Conservation (phyloP, 2,888 invertebrate genomes). For the Zaprionus bogoriensis region DNA sequence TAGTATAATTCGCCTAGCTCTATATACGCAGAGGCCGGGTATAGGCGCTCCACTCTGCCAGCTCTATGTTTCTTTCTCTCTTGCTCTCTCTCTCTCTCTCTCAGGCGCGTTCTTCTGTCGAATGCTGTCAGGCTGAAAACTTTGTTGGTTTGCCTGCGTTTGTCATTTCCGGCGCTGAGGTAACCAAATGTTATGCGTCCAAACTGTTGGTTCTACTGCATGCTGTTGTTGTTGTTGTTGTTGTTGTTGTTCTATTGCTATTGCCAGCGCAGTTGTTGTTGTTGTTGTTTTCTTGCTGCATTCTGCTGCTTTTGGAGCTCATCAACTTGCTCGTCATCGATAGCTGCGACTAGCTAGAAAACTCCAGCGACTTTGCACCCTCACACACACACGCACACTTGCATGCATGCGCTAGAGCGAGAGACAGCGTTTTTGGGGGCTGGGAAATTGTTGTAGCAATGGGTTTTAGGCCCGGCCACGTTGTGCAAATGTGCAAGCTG, state of each 20-base stretch:
- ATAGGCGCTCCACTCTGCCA: too few species aligned
- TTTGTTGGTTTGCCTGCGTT: constrained; percentile 45
- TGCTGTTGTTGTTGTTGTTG: constrained; percentile 25
- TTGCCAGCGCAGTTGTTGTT: constrained; percentile 26
- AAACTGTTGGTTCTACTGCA: constrained; percentile 28
- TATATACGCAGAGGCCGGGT: too few species aligned
- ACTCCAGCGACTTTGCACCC: constrained; percentile 60
- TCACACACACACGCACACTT: constrained; percentile 12
- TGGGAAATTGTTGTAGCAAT: constrained; percentile 7
- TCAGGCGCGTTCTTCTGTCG: too few species aligned
- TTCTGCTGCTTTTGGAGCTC: not conserved
- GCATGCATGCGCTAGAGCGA: not conserved
- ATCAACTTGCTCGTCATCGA: constrained; percentile 55
- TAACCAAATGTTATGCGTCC: constrained; percentile 75
- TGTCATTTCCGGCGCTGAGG: constrained; percentile 75
- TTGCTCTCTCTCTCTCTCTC: not conserved
- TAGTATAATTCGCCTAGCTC: constrained; percentile 36
- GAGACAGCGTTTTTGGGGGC: not conserved
- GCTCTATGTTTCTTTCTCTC: too few species aligned
- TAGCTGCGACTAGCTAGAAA: constrained; percentile 48
- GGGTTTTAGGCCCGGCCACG: constrained; percentile 53
- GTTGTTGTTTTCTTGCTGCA: constrained; percentile 24
- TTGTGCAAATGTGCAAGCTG: constrained; percentile 78
- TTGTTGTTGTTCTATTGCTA: constrained; percentile 29
- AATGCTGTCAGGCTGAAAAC: constrained; percentile 30